Conservation (phyloP, 2,888 invertebrate species). For the Boloria selene region DNA sequence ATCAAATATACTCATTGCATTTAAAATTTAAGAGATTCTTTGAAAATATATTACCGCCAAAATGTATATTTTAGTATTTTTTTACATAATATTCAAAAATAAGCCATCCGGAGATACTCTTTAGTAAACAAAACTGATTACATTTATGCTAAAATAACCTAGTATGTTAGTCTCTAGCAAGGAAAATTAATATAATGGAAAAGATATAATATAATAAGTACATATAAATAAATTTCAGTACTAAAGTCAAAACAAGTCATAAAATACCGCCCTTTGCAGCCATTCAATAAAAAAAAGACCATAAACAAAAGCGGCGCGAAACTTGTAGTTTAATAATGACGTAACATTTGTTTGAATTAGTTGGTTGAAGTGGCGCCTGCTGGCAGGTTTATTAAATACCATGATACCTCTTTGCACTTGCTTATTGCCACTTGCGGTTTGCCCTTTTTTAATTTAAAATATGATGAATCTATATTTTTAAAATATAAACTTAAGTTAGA, state of each 20-base stretch:
- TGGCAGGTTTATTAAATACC: slow-evolving; percentile 64
- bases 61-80: too few species aligned
- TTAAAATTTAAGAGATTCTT: neutral
- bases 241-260: neutral
- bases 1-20: slow-evolving; percentile 11
- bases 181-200: neutral
- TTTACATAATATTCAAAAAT: too few species aligned
- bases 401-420: slow-evolving; percentile 49
- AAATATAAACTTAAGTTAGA: too few species aligned
- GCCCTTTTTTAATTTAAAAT: slow-evolving; percentile 28
- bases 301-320: slow-evolving; percentile 39
- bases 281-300: slow-evolving; percentile 18
- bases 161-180: too few species aligned
- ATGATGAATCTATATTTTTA: neutral
- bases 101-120: too few species aligned
- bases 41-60: neutral
- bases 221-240: neutral
- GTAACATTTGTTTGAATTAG: slow-evolving; percentile 65
- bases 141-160: too few species aligned
- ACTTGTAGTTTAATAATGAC: slow-evolving; percentile 49
- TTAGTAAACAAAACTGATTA: too few species aligned
- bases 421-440: slow-evolving; percentile 40
- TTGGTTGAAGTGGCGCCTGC: slow-evolving; percentile 64
- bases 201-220: too few species aligned
- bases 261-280: neutral